Evolutionary conservation across 2,113 vertebrate genomes (phyloP).

Genomic region (Loxodonta africana): DNA sequence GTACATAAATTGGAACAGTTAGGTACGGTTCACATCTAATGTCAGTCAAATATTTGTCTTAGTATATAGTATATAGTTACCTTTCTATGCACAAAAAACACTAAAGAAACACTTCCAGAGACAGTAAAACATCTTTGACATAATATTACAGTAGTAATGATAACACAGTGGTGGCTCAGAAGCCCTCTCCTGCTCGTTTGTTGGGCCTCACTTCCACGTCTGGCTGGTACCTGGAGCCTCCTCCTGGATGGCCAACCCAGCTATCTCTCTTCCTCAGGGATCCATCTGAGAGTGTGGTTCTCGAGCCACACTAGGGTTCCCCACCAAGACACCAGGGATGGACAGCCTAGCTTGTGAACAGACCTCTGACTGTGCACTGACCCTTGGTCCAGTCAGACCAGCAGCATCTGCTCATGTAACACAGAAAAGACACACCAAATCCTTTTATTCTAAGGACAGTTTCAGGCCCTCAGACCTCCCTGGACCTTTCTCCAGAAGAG

Average conservation of each 20-base stretch:
- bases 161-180: background rate
- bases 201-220: accelerated
- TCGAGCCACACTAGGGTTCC: background rate
- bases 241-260: background rate
- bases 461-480: background rate
- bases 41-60: too few species aligned
- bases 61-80: too few species aligned
- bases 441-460: background rate
- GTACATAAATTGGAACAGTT: too few species aligned
- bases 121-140: too few species aligned
- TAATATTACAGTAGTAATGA: too few species aligned
- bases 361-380: background rate
- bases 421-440: accelerated
- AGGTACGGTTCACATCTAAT: too few species aligned
- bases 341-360: accelerated
- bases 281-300: too few species aligned
- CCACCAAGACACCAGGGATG: background rate
- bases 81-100: too few species aligned
- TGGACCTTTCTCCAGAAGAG: background rate
- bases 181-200: too few species aligned
- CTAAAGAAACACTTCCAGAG: too few species aligned
- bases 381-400: accelerated
- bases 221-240: background rate
- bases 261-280: accelerated
- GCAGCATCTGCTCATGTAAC: accelerated